A percentile compares a stretch with the other conserved stretches of the same genome.
Conservation (phyloP, 2,888 invertebrate species). For the Panzeria rudis region DNA sequence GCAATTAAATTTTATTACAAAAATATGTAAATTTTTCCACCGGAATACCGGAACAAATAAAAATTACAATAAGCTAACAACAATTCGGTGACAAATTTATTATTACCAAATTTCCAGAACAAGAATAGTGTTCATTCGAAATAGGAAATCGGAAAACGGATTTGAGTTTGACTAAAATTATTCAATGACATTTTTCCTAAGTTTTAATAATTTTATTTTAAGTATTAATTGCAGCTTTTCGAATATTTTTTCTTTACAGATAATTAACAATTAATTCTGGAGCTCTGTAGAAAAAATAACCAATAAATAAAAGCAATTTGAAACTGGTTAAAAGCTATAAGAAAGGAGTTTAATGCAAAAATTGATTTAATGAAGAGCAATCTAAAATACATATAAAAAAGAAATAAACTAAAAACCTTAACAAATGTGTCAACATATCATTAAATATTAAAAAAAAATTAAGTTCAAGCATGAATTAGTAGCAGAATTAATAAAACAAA, state of each 20-base stretch:
- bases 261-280: not conserved
- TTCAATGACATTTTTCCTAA: too few relatives aligned
- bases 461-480: not conserved
- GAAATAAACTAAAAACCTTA: not conserved
- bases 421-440: constrained; percentile 53
- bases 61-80: too few relatives aligned
- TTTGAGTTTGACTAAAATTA: too few relatives aligned
- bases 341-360: not conserved
- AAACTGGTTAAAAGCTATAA: not conserved
- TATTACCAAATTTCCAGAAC: too few relatives aligned
- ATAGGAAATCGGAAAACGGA: too few relatives aligned
- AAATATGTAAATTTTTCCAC: too few relatives aligned
- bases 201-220: too few relatives aligned
- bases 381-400: not conserved
- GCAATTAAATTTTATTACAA: too few relatives aligned
- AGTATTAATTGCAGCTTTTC: too few relatives aligned
- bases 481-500: not conserved
- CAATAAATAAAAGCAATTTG: constrained; percentile 20
- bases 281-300: not conserved
- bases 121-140: too few relatives aligned
- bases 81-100: too few relatives aligned
- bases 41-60: too few relatives aligned
- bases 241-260: constrained; percentile 25
- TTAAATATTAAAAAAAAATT: constrained; percentile 16
- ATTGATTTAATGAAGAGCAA: not conserved